Conservation (phyloP, 1,140 invertebrate species). For the Dendroctonus valens region DNA sequence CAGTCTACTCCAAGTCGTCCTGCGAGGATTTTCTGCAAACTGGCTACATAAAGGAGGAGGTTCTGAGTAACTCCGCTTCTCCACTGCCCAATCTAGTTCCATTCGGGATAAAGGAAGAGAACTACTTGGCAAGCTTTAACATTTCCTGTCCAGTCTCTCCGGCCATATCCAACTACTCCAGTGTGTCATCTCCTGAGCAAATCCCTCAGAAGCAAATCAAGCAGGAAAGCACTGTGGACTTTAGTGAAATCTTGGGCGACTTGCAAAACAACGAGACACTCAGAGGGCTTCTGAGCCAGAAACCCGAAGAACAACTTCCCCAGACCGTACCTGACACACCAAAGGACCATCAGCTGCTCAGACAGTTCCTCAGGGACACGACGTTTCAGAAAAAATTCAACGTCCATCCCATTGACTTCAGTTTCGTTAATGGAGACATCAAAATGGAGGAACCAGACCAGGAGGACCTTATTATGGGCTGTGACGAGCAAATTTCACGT, state of each 20-base stretch:
- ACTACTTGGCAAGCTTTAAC: slow-evolving; percentile 37
- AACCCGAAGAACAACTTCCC: slow-evolving; percentile 32
- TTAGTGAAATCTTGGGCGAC: slow-evolving; percentile 53
- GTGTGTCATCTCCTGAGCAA: slow-evolving; percentile 37
- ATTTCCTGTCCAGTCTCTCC: slow-evolving; percentile 36
- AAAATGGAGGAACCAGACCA: slow-evolving; percentile 61
- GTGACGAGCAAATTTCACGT: slow-evolving; percentile 62
- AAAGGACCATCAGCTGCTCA: slow-evolving; percentile 72
- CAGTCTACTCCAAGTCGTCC: slow-evolving; percentile 43
- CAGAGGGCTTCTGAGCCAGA: slow-evolving; percentile 42
- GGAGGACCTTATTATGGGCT: slow-evolving; percentile 51
- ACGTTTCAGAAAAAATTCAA: slow-evolving; percentile 80
- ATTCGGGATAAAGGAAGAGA: slow-evolving; percentile 55
- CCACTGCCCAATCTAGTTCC: slow-evolving; percentile 39
- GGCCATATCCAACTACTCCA: slow-evolving; percentile 36
- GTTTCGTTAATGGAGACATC: slow-evolving; percentile 55
- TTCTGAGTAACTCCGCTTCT: slow-evolving; percentile 34
- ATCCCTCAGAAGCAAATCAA: slow-evolving; percentile 44
- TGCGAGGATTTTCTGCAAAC: slow-evolving; percentile 37
- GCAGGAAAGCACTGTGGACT: slow-evolving; percentile 45
- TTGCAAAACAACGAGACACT: slow-evolving; percentile 47
- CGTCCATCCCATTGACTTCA: slow-evolving; percentile 70
- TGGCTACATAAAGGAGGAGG: slow-evolving; percentile 44
- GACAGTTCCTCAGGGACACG: slow-evolving; percentile 78
- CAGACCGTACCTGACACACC: slow-evolving; percentile 45